Base-by-base conservation (phyloP, 2,113 vertebrate species). In the Silurus glanis region DNA sequence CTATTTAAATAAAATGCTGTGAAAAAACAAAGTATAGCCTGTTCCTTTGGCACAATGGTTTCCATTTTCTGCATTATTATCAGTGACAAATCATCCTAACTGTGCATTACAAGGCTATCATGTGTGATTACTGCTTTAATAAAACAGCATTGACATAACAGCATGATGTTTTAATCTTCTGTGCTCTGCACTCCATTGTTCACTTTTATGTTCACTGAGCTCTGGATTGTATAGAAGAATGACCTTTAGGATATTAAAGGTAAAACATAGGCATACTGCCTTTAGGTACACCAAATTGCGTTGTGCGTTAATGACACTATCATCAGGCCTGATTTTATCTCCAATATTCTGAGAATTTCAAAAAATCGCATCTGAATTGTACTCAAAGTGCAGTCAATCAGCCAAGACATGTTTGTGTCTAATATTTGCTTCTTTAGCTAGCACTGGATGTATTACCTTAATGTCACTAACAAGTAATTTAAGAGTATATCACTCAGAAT, bases 51-150 rank as follows among this genome's bases (percentile, higher is more conserved):
- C 13, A 37, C n/a, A 59, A 58, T 37, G 25, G 14, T 80, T 58
- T 80, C 53, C 25, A 58, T 80, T 58, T 17, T 37, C 4, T 37
- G 55, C 76, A 80, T 9, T 58, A 19, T 58, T 80, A 59, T 37
- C n/a, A 37, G 1, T 58, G 14, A 58, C 6, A 80, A 10, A 80
- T 58, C 25, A 80, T 37, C 53, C 55, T 37, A 59, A 59, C 25
- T 80, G 76, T 59, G 55, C 55, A 58, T 59, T 59, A 28, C 76
- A 53, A 25, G 72, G 21, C 72, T 80, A 58, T 80, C 76, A 80
- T 78, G 56, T 56, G 55, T 80, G 55, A 80, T 80, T 59, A 58
- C 13, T 58, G 23, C n/a, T 78, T 25, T 79, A 79, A 56, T 28
- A 25, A 56, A 79, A 56, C 17, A 56, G 13, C 51, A 56, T 55